These are phyloP conservation scores for Tipula vernalis DNA, from an alignment of 2,888 invertebrate genomes.

Conservation along the genomic window DNA sequence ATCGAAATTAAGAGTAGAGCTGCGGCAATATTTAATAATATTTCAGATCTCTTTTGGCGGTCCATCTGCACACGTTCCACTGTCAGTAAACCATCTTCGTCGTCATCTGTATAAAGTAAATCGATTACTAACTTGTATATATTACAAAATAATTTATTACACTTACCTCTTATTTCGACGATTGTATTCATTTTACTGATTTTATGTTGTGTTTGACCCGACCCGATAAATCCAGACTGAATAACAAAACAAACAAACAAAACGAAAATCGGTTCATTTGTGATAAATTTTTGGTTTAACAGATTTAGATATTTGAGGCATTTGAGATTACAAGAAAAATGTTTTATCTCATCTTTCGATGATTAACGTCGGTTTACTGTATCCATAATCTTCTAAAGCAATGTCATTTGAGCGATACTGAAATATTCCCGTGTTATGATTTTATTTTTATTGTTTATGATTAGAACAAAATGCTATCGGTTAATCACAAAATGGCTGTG, in stretches of 20 bases:
- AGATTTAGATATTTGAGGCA: not conserved
- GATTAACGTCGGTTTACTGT: not conserved
- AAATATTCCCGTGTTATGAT: not conserved
- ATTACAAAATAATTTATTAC: not conserved
- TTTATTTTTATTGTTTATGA: not conserved
- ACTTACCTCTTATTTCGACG: not conserved
- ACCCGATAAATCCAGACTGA: not conserved
- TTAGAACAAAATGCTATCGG: not conserved
- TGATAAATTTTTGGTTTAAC: not conserved
- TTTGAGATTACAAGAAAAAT: not conserved
- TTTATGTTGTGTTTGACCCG: not conserved
- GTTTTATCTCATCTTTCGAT: not conserved
- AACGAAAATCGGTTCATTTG: not conserved
- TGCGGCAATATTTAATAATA: not conserved
- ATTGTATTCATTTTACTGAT: not conserved
- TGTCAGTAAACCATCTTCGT: not conserved
- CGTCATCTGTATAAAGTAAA: not conserved
- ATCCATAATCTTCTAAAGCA: not conserved
- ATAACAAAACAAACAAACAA: not conserved
- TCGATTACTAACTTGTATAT: not conserved
- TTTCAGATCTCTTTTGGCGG: not conserved
- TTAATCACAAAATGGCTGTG: not conserved
- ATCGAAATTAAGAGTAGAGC: not conserved
- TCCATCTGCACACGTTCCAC: not conserved
- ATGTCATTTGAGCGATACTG: not conserved